phyloP scores from a whole-genome alignment of 2,888 invertebrate genomes.

The Bellardia bayeri region DNA sequence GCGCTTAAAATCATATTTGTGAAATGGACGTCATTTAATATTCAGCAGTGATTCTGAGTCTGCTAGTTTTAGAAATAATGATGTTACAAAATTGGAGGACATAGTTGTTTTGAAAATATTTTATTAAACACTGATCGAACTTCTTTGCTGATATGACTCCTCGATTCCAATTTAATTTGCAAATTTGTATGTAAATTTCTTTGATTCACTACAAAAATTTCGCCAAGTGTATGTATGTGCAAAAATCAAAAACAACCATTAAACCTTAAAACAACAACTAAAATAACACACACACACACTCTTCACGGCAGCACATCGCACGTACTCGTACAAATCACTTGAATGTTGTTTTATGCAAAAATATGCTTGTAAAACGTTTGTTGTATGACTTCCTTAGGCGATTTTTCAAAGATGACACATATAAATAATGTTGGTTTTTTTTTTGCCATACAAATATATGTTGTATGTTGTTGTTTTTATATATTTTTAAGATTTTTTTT shows the following conservation, averaged over 20 bases:
- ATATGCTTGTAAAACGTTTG: conserved; percentile 65
- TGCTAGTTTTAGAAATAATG: too few species aligned
- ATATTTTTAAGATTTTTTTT: conserved; percentile 37
- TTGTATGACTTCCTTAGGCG: conserved; percentile 71
- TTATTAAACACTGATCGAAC: too few species aligned
- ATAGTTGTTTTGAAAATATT: too few species aligned
- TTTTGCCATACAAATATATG: background rate
- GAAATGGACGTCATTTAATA: too few species aligned
- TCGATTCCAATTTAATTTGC: too few species aligned
- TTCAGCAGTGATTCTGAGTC: too few species aligned
- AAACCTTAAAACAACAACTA: background rate
- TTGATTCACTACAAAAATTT: background rate
- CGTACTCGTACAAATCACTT: conserved; percentile 63
- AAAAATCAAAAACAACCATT: conserved; percentile 28
- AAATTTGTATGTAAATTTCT: too few species aligned
- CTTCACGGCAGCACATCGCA: conserved; percentile 41
- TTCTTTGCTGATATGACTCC: too few species aligned
- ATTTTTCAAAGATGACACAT: conserved; percentile 74
- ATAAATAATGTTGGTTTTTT: conserved; percentile 33
- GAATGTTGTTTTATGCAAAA: conserved; percentile 71
- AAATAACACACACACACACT: background rate
- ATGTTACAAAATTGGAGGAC: too few species aligned
- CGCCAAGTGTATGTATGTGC: conserved; percentile 15
- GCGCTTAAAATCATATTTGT: too few species aligned
- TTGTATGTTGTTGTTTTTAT: background rate